phyloP scores from a whole-genome alignment of 1,140 invertebrate genomes.

The Globodera rostochiensis region DNA sequence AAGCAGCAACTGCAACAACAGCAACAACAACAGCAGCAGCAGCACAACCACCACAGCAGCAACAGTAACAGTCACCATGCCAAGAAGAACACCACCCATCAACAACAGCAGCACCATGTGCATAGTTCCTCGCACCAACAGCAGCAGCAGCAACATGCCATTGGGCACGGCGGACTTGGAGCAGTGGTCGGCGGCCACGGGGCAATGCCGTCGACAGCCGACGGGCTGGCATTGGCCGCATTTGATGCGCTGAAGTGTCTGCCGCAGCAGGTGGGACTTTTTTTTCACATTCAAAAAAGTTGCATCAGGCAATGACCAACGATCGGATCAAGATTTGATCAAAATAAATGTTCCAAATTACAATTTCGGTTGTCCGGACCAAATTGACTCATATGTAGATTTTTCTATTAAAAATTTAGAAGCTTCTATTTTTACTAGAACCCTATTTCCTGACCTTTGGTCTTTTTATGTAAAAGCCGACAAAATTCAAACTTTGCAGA shows the following conservation, averaged over 20 bases:
- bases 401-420: neutral
- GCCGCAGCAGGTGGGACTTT: slow-evolving; percentile 3
- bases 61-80: slow-evolving; percentile 17
- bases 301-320: too few relatives aligned
- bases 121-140: slow-evolving; percentile 5
- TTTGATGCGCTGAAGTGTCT: slow-evolving; percentile 31
- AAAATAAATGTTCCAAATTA: neutral
- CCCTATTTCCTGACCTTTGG: neutral
- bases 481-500: too few relatives aligned
- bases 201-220: neutral
- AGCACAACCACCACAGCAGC: neutral
- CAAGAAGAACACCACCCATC: neutral
- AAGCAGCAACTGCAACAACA: slow-evolving; percentile 28
- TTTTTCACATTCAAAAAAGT: neutral
- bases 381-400: neutral
- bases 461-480: too few relatives aligned
- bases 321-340: neutral
- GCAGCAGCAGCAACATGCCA: slow-evolving; percentile 10
- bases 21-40: slow-evolving; percentile 8
- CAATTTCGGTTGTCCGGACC: neutral
- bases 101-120: slow-evolving; percentile 4
- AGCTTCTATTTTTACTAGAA: neutral
- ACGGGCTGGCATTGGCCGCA: slow-evolving; percentile 9
- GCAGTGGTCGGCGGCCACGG: neutral
- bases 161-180: neutral